A percentile compares a stretch with the other conserved stretches of the same genome.
These are phyloP conservation scores for Clinocottus analis DNA, from an alignment of 2,113 vertebrate species.

Conservation along the genomic window DNA sequence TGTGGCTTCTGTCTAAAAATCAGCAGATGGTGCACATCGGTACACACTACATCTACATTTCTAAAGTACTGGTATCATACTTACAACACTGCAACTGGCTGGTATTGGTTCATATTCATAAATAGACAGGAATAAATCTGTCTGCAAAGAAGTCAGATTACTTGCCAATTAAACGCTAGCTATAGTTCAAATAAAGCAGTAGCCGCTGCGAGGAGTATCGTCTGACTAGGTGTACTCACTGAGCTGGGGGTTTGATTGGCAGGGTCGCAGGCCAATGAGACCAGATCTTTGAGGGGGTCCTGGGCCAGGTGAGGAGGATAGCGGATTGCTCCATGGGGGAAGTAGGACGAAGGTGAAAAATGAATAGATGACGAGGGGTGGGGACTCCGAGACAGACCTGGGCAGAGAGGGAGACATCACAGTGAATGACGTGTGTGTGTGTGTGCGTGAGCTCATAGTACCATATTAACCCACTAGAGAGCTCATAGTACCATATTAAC, in stretches of 20 bases:
- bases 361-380: slow-evolving; percentile 95
- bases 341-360: slow-evolving; percentile 94
- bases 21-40: not conserved
- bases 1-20: not conserved
- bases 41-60: no score
- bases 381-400: slow-evolving; percentile 92
- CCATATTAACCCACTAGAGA: no score
- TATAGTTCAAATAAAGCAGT: not conserved
- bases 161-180: not conserved
- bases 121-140: not conserved
- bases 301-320: slow-evolving; percentile 97
- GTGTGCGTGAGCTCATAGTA: not conserved
- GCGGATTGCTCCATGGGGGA: slow-evolving; percentile 94
- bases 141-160: not conserved
- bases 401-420: accelerated
- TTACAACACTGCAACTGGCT: not conserved
- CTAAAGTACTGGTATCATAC: not conserved
- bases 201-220: no score
- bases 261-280: slow-evolving; percentile 96
- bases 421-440: not conserved
- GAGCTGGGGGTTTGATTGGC: slow-evolving; percentile 92
- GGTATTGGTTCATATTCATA: not conserved
- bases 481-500: no score
- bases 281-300: slow-evolving; percentile 96
- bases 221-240: slow-evolving; percentile 82